Conservation (phyloP, 2,797 vertebrate species). For the Hozukius guyotensis region DNA sequence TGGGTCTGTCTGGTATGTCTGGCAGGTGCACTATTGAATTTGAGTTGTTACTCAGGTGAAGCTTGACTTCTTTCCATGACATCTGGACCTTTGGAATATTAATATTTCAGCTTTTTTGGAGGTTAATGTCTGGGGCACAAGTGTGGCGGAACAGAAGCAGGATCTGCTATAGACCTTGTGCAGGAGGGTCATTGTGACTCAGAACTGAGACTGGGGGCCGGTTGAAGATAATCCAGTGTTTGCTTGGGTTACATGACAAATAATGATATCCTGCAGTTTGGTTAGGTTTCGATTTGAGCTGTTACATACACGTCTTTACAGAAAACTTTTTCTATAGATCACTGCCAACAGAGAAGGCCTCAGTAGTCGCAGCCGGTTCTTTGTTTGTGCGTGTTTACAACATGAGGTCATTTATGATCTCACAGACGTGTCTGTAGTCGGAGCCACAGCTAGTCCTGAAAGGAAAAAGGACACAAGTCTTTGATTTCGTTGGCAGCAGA, state of each 20-base stretch:
- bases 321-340: background rate
- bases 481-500: background rate
- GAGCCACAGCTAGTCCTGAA: background rate
- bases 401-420: background rate
- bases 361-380: background rate
- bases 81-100: constrained; percentile 16
- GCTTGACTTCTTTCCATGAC: constrained; percentile 5
- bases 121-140: background rate
- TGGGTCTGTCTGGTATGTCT: background rate
- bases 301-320: background rate
- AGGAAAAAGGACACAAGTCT: background rate
- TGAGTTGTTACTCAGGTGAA: background rate
- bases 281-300: background rate
- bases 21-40: background rate
- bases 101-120: constrained; percentile 25
- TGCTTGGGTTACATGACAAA: background rate
- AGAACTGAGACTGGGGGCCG: background rate
- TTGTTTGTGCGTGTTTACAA: background rate
- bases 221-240: background rate
- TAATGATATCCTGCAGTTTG: background rate
- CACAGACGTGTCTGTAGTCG: background rate
- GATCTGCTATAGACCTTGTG: background rate
- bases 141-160: background rate
- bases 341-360: background rate
- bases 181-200: constrained; percentile 1